A percentile compares a stretch with the other conserved stretches of the same genome.
Conservation (phyloP, 2,888 invertebrate species). For the Suillia variegata region DNA sequence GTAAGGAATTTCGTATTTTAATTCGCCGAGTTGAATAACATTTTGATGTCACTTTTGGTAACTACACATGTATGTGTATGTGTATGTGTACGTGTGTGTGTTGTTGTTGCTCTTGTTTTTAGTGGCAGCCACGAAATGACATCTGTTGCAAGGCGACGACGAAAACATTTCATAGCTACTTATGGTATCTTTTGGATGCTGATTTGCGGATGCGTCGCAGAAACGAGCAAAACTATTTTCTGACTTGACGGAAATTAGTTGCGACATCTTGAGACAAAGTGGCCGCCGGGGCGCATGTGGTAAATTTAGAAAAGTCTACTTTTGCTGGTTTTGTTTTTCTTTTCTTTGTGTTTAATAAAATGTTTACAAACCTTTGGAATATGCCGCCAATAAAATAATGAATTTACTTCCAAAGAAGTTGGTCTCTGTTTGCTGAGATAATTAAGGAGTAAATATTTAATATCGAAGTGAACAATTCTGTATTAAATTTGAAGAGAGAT, state of each 20-base stretch:
- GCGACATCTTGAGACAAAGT: neutral
- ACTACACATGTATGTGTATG: no score
- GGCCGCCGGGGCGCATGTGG: neutral
- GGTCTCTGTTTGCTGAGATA: no score
- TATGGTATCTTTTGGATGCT: no score
- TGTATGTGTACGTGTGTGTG: neutral
- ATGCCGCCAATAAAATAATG: neutral
- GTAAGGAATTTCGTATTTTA: neutral
- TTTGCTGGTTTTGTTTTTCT: no score
- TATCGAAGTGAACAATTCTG: no score
- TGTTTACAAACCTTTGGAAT: neutral
- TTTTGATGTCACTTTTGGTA: neutral
- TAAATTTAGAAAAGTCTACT: neutral
- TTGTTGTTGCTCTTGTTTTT: no score
- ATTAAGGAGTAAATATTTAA: no score
- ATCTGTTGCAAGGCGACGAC: neutral
- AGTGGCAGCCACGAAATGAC: neutral
- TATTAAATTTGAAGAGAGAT: no score
- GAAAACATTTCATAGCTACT: neutral
- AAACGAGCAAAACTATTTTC: neutral
- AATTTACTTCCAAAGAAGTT: no score
- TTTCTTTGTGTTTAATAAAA: no score
- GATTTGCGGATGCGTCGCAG: neutral
- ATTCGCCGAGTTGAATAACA: conserved; percentile 2
- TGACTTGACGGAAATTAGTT: no score